Percentiles rank a stretch among this genome's conserved stretches.
These are phyloP conservation scores for Drosophila merina DNA, from an alignment of 2,888 invertebrate genomes.

Conservation along the genomic window DNA sequence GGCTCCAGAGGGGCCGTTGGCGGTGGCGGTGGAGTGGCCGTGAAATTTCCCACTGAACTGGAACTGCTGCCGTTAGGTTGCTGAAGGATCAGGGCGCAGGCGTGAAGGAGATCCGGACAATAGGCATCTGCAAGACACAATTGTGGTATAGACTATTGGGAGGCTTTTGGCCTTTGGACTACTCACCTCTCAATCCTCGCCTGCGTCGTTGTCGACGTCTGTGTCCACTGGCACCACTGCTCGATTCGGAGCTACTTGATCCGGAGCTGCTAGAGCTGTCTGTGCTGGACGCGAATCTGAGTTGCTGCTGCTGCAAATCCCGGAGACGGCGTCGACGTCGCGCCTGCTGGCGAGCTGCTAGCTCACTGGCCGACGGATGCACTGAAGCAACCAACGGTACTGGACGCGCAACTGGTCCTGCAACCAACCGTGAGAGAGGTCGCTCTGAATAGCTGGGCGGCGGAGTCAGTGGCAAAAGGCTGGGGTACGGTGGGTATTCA, in stretches of 20 bases:
- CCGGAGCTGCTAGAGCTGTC: slow-evolving; percentile 63
- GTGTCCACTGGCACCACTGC: slow-evolving; percentile 28
- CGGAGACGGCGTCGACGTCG: slow-evolving; percentile 62
- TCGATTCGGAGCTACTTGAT: slow-evolving; percentile 50
- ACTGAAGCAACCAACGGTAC: slow-evolving; percentile 6
- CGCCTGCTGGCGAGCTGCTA: slow-evolving; percentile 64
- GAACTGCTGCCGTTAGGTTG: slow-evolving; percentile 73
- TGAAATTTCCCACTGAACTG: slow-evolving; percentile 80
- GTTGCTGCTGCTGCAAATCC: slow-evolving; percentile 65
- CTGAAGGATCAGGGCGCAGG: slow-evolving; percentile 81
- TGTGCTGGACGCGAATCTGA: slow-evolving; percentile 61
- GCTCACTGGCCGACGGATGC: slow-evolving; percentile 36
- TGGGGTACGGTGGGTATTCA: slow-evolving; percentile 60
- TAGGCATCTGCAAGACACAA: slow-evolving; percentile 75
- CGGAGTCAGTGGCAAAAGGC: slow-evolving; percentile 78
- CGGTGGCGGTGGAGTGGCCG: slow-evolving; percentile 71
- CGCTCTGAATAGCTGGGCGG: slow-evolving; percentile 81
- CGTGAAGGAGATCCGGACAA: slow-evolving; percentile 82
- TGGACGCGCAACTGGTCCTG: neutral
- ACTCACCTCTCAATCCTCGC: slow-evolving; percentile 67
- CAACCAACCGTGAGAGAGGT: slow-evolving; percentile 2
- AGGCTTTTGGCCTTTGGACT: neutral
- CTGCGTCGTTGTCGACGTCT: slow-evolving; percentile 65
- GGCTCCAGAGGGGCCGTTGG: slow-evolving; percentile 46
- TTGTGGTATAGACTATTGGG: neutral